Evolutionary conservation across 2,888 invertebrate genomes (phyloP).

Genomic region (Hesperia comma): DNA sequence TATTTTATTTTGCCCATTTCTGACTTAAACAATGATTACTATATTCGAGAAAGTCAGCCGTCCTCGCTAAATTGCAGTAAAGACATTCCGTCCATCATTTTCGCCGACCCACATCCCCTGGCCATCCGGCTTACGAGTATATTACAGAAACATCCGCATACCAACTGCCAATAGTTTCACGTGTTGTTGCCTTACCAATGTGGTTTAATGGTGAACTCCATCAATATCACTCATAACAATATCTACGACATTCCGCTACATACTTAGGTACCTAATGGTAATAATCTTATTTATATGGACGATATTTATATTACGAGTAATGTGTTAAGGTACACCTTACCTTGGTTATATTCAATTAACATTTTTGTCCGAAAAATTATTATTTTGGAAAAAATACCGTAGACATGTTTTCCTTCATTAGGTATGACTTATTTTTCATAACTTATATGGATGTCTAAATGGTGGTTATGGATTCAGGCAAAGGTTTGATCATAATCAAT

Average conservation of each 20-base stretch:
- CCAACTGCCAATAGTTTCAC: slow-evolving; percentile 38
- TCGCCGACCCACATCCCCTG: slow-evolving; percentile 46
- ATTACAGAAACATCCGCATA: slow-evolving; percentile 52
- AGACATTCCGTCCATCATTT: slow-evolving; percentile 54
- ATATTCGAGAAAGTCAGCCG: slow-evolving; percentile 29
- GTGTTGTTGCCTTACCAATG: slow-evolving; percentile 18
- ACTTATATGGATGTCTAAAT: no score
- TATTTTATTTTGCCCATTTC: no score
- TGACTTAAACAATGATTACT: slow-evolving; percentile 1
- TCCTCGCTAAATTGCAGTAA: slow-evolving; percentile 43
- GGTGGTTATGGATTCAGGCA: no score
- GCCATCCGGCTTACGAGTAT: slow-evolving; percentile 41
- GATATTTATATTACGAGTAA: no score
- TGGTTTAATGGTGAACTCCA: slow-evolving; percentile 4
- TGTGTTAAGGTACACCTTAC: no score
- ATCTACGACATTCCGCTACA: slow-evolving; percentile 15
- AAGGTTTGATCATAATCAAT: no score
- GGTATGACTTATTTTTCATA: background rate
- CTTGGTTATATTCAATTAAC: no score
- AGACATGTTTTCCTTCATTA: background rate
- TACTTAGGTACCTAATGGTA: background rate
- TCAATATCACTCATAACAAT: background rate
- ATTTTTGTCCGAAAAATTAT: no score
- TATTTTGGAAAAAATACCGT: no score
- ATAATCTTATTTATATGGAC: background rate